Percentiles rank a stretch among this genome's conserved stretches.
These are phyloP conservation scores for Dicrostonyx torquatus DNA, from an alignment of 2,797 vertebrate genomes.

Conservation along the genomic window DNA sequence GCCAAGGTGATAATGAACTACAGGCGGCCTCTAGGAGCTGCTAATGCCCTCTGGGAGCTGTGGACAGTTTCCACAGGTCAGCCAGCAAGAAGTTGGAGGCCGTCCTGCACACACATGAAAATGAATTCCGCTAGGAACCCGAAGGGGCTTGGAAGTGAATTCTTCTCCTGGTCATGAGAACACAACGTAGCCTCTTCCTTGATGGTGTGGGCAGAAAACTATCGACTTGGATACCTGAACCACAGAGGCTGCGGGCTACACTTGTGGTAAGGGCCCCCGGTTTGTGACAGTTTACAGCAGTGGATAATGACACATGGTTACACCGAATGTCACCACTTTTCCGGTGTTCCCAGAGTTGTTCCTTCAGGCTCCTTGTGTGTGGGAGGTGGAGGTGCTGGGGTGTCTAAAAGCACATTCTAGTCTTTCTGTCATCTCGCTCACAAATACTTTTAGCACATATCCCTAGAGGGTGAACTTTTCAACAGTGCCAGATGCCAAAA, in stretches of 20 bases:
- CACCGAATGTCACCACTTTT: not conserved
- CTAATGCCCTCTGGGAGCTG: not conserved
- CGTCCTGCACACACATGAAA: not conserved
- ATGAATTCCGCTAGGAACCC: not conserved
- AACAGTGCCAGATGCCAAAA: not conserved
- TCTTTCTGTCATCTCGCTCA: not conserved
- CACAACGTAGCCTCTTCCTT: not conserved
- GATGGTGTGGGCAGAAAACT: not conserved
- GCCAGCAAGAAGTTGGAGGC: not conserved
- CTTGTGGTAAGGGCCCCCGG: not conserved
- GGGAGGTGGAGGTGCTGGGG: not conserved
- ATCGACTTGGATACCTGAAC: not conserved
- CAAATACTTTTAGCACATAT: conserved; percentile 5
- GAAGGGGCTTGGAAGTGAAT: not conserved
- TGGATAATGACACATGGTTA: not conserved
- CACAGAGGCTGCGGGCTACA: not conserved
- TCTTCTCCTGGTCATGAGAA: not conserved
- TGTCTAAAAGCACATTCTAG: not conserved
- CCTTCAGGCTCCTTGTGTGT: not conserved
- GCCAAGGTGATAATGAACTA: not conserved
- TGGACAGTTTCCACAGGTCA: not conserved
- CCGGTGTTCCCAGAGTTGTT: not conserved
- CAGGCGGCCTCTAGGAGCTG: not conserved
- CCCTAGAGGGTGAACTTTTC: conserved; percentile 33
- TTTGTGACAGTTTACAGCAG: not conserved